Evolutionary conservation across 2,113 vertebrate genomes (phyloP).

Genomic region (Toxotes chatareus): DNA sequence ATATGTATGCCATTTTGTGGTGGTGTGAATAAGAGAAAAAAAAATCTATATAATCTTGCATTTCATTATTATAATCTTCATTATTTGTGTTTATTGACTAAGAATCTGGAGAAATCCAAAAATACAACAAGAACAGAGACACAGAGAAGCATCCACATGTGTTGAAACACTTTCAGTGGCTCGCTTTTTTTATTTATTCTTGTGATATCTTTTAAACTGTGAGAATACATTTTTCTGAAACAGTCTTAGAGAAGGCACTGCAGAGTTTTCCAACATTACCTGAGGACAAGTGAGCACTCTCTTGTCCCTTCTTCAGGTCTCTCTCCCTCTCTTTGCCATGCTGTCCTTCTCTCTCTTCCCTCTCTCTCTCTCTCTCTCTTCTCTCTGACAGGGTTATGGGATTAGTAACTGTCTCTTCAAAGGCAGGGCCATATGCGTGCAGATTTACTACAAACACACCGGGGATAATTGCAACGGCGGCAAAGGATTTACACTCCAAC

Average conservation of each 20-base stretch:
- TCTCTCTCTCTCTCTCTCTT: background rate
- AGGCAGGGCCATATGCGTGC: conserved; percentile 50
- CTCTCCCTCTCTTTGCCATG: conserved; percentile 1
- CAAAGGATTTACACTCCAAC: conserved; percentile 61
- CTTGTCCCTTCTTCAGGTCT: background rate
- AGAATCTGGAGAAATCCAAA: conserved; percentile 63
- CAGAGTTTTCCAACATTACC: conserved; percentile 21
- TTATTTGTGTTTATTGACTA: conserved; percentile 72
- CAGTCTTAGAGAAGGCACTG: background rate
- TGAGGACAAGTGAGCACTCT: background rate
- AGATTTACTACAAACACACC: conserved; percentile 69
- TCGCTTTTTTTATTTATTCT: conserved; percentile 18
- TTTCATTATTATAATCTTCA: conserved; percentile 61
- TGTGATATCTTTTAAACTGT: conserved; percentile 41
- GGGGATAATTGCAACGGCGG: conserved; percentile 64
- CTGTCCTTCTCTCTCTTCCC: conserved; percentile 8
- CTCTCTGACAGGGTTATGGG: conserved; percentile 45
- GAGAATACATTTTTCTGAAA: conserved; percentile 38
- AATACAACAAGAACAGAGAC: conserved; percentile 59
- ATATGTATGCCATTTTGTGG: conserved; percentile 80
- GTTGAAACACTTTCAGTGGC: conserved; percentile 35
- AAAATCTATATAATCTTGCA: conserved; percentile 56
- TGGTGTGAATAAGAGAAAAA: conserved; percentile 67
- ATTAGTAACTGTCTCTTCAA: conserved; percentile 71
- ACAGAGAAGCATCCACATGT: conserved; percentile 53